A percentile compares a stretch with the other conserved stretches of the same genome.
phyloP scores from a whole-genome alignment of 2,797 vertebrate genomes.

The Lateolabrax maculatus region DNA sequence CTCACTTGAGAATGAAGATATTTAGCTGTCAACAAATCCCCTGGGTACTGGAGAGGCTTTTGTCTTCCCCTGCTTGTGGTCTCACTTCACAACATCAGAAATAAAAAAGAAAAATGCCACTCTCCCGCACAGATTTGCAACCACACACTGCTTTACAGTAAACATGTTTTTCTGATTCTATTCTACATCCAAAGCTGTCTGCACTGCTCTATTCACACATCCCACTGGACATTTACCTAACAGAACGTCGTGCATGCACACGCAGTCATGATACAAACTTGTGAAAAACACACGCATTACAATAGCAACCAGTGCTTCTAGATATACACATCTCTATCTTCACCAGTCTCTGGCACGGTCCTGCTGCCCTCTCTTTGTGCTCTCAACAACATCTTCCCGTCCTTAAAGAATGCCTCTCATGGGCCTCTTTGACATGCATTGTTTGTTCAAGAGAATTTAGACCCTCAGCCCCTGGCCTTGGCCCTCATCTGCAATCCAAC shows the following conservation, averaged over 20 bases:
- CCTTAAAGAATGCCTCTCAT: constrained; percentile 74
- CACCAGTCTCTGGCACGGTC: constrained; percentile 58
- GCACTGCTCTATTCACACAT: constrained; percentile 15
- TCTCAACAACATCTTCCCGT: constrained; percentile 73
- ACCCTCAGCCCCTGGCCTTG: constrained; percentile 79
- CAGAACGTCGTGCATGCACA: constrained; percentile 11
- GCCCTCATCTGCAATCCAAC: constrained; percentile 77
- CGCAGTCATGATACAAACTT: constrained; percentile 15
- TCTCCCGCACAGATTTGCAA: constrained; percentile 20
- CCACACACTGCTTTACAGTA: constrained; percentile 21
- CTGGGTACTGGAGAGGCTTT: constrained; percentile 4
- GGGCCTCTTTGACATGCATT: constrained; percentile 84
- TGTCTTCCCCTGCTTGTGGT: constrained; percentile 56
- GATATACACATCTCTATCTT: constrained; percentile 75
- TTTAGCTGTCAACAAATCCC: constrained; percentile 64
- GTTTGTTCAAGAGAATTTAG: constrained; percentile 84
- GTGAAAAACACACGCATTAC: constrained; percentile 40
- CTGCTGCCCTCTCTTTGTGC: constrained; percentile 75
- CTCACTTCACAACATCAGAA: constrained; percentile 23
- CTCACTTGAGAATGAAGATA: constrained; percentile 68
- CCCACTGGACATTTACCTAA: constrained; percentile 7
- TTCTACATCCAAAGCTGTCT: constrained; percentile 29
- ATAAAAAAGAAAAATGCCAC: constrained; percentile 31
- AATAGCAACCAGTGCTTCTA: constrained; percentile 48
- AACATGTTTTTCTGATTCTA: constrained; percentile 40